These are phyloP conservation scores for Zophobas atratus DNA, from an alignment of 1,140 invertebrate species.

Conservation along the genomic window DNA sequence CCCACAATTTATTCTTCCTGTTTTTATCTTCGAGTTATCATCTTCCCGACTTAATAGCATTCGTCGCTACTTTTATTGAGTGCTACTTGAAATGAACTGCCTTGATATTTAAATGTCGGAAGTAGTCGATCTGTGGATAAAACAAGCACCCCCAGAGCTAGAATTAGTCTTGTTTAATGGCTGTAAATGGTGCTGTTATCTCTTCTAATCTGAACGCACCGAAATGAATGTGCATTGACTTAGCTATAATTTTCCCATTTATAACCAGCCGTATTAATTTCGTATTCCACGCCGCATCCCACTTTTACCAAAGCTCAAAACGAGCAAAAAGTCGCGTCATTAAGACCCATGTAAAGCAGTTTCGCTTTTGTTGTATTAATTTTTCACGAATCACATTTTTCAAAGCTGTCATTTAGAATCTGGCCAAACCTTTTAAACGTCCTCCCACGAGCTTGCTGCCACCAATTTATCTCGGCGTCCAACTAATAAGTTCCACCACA, in stretches of 20 bases:
- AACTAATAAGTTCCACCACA: background rate
- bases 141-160: slow-evolving; percentile 18
- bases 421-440: background rate
- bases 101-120: slow-evolving; percentile 39
- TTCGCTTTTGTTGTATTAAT: background rate
- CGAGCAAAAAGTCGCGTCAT: too few relatives aligned
- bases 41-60: background rate
- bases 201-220: background rate
- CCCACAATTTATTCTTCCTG: too few relatives aligned
- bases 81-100: background rate
- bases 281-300: too few relatives aligned
- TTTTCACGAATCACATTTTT: background rate
- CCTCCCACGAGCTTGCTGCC: background rate
- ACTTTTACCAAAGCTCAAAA: too few relatives aligned
- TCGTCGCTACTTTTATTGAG: background rate
- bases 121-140: slow-evolving; percentile 13
- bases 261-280: too few relatives aligned
- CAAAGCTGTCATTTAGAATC: background rate
- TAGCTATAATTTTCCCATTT: background rate
- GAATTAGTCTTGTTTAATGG: slow-evolving; percentile 31
- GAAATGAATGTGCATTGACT: background rate
- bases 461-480: background rate
- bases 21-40: slow-evolving; percentile 1
- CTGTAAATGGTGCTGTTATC: slow-evolving; percentile 17
- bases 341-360: background rate